Evolutionary conservation across 2,888 invertebrate genomes (phyloP).

Genomic region (Hymenopus coronatus): DNA sequence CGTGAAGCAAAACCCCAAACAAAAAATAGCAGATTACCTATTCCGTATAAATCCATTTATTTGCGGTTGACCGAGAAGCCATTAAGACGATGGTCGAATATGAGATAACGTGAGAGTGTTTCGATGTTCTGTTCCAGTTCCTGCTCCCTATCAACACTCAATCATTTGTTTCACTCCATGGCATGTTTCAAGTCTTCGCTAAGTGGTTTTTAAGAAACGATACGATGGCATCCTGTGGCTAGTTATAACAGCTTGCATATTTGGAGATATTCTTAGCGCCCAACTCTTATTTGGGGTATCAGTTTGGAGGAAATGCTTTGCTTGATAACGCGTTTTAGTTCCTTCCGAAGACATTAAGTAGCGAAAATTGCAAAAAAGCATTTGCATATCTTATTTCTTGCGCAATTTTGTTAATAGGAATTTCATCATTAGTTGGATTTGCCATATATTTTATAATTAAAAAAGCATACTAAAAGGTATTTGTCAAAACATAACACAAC

Average conservation of each 20-base stretch:
- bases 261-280: too few relatives aligned
- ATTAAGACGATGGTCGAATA: neutral
- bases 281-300: too few relatives aligned
- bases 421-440: too few relatives aligned
- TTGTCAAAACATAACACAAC: too few relatives aligned
- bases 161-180: neutral
- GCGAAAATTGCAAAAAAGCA: too few relatives aligned
- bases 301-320: too few relatives aligned
- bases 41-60: neutral
- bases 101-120: neutral
- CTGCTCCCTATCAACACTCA: neutral
- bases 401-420: too few relatives aligned
- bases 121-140: neutral
- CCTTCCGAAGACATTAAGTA: too few relatives aligned
- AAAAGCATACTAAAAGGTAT: too few relatives aligned
- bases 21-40: neutral
- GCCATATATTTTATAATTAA: too few relatives aligned
- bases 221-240: neutral
- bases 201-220: neutral
- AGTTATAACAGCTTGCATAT: neutral
- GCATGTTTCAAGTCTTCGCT: neutral
- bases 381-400: too few relatives aligned
- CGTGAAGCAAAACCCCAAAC: neutral
- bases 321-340: too few relatives aligned
- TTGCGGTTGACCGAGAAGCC: neutral